These are phyloP conservation scores for Drosophila heteroneura DNA, from an alignment of 2,888 invertebrate species.

Conservation along the genomic window DNA sequence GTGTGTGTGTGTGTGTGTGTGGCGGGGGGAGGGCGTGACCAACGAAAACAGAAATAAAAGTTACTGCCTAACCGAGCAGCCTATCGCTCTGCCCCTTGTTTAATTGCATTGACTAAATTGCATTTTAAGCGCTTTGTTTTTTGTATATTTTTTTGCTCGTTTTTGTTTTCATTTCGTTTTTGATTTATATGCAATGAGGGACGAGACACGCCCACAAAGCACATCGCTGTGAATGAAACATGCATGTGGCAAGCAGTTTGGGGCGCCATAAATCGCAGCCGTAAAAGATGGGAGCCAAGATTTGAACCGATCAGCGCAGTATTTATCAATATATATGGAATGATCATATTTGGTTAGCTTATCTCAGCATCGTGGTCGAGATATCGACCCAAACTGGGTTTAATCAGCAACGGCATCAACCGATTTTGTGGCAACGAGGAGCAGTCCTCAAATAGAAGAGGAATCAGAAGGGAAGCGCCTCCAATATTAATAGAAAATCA, in stretches of 20 bases:
- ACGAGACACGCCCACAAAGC: conserved; percentile 26
- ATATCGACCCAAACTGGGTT: neutral
- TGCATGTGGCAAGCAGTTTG: neutral
- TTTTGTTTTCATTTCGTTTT: conserved; percentile 45
- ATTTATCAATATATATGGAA: neutral
- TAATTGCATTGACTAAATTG: conserved; percentile 76
- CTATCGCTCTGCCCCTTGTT: conserved; percentile 17
- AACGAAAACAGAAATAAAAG: conserved; percentile 7
- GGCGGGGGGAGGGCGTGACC: conserved; percentile 28
- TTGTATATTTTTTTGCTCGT: conserved; percentile 7
- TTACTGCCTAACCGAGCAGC: neutral
- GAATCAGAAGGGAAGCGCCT: no score
- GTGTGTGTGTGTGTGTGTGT: no score
- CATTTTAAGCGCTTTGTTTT: conserved; percentile 61
- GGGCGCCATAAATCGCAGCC: neutral
- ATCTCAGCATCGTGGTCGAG: neutral
- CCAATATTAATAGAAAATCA: neutral
- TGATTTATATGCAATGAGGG: conserved; percentile 45
- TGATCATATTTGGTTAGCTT: neutral
- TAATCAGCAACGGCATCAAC: neutral
- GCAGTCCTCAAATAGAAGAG: neutral
- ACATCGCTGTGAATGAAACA: neutral
- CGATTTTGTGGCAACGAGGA: neutral
- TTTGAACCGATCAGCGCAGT: neutral
- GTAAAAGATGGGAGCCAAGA: neutral